phyloP scores from a whole-genome alignment of 2,113 vertebrate genomes.

The Pluvianellus socialis region DNA sequence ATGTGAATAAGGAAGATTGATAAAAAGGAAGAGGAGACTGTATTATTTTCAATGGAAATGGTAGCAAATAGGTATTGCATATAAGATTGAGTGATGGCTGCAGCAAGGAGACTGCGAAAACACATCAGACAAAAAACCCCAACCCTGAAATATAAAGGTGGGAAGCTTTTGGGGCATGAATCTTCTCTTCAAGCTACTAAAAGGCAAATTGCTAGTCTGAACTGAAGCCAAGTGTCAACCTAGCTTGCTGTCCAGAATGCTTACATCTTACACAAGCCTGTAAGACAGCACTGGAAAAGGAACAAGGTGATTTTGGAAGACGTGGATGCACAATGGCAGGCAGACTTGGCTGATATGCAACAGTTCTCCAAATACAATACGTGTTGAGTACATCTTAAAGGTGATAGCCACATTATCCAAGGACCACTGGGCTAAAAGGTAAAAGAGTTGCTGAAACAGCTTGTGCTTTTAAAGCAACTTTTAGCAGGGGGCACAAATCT shows the following conservation, averaged over 20 bases:
- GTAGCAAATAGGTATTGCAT: neutral
- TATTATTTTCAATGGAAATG: neutral
- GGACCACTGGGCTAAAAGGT: neutral
- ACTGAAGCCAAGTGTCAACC: neutral
- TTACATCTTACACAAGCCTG: neutral
- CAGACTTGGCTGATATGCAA: neutral
- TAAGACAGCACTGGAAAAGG: neutral
- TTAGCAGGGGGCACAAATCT: rapidly evolving
- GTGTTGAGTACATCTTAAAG: neutral
- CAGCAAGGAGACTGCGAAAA: neutral
- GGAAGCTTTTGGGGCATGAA: neutral
- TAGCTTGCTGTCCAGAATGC: neutral
- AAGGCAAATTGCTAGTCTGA: neutral
- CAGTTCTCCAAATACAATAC: neutral
- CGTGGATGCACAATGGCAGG: neutral
- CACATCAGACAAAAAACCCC: neutral
- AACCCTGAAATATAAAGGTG: neutral
- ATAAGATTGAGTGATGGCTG: neutral
- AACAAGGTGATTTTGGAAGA: neutral
- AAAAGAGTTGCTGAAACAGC: neutral
- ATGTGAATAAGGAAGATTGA: neutral
- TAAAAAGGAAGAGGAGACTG: neutral
- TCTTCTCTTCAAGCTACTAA: neutral
- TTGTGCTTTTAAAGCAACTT: neutral
- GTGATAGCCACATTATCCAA: neutral